Percentiles rank a stretch among this genome's conserved stretches.
Evolutionary conservation across 1,140 invertebrate species (phyloP).

Genomic region (Drosophila neocordata): DNA sequence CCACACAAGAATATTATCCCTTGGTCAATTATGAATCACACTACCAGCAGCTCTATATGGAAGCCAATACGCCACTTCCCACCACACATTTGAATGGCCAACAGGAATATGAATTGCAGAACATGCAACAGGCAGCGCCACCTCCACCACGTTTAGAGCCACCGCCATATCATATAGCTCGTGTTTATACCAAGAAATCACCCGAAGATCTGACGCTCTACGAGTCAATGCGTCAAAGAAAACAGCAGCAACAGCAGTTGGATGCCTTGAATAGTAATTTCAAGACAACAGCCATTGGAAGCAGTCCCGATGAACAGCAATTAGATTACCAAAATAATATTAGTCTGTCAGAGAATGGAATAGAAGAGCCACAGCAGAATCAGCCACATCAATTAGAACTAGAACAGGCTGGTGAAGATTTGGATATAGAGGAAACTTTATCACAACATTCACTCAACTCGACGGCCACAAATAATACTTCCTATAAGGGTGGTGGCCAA

Average conservation of each 20-base stretch:
- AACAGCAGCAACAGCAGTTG: conserved; percentile 62
- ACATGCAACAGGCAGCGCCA: conserved; percentile 41
- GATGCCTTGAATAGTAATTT: conserved; percentile 71
- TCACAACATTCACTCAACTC: conserved; percentile 71
- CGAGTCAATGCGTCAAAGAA: conserved; percentile 68
- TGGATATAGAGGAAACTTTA: conserved; percentile 52
- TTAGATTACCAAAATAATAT: conserved; percentile 71
- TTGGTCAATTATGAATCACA: conserved; percentile 68
- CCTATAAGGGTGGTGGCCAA: conserved; percentile 35
- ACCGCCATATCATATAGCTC: conserved; percentile 88
- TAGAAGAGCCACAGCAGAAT: conserved; percentile 15
- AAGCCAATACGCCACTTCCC: conserved; percentile 63
- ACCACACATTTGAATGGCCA: conserved; percentile 72
- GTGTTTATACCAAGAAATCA: conserved; percentile 87
- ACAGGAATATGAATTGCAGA: conserved; percentile 64
- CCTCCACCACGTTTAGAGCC: conserved; percentile 82
- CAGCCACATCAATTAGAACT: background rate
- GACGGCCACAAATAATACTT: conserved; percentile 68
- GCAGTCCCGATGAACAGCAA: conserved; percentile 37
- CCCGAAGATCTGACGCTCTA: conserved; percentile 82
- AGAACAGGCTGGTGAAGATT: conserved; percentile 30
- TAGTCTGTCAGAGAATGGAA: conserved; percentile 11
- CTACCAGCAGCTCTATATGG: conserved; percentile 71
- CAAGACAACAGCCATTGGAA: conserved; percentile 68
- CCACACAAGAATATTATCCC: conserved; percentile 64